phyloP scores from a whole-genome alignment of 2,113 vertebrate genomes.

The Blennius ocellaris region DNA sequence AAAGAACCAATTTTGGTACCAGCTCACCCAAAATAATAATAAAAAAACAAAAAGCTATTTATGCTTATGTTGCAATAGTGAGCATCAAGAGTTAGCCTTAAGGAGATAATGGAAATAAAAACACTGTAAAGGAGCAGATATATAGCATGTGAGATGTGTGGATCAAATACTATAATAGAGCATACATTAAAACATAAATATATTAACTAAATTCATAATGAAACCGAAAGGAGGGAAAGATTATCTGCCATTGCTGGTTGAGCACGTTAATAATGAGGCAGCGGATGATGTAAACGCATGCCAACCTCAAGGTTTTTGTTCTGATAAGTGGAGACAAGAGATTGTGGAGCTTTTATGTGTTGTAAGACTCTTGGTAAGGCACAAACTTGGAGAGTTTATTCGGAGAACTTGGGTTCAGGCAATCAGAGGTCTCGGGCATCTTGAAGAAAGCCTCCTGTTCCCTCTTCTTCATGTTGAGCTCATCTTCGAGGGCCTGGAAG shows the following conservation, averaged over 20 bases:
- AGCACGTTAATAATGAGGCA: constrained; percentile 36
- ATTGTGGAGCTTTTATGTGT: constrained; percentile 56
- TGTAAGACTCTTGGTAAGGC: constrained; percentile 84
- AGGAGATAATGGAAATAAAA: constrained; percentile 26
- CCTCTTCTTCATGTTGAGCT: constrained; percentile 88
- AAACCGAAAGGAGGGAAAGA: constrained; percentile 16
- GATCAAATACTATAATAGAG: background rate
- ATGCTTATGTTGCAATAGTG: background rate
- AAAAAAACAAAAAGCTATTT: too few relatives aligned
- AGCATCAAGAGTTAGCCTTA: background rate
- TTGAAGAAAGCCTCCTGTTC: constrained; percentile 96
- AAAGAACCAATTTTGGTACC: constrained; percentile 17
- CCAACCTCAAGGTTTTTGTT: background rate
- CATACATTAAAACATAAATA: constrained; percentile 63
- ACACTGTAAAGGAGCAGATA: constrained; percentile 24
- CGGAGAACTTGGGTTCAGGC: constrained; percentile 81
- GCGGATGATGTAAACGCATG: constrained; percentile 6
- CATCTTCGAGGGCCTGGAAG: constrained; percentile 91
- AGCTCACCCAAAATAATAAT: constrained; percentile 5
- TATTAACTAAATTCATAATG: constrained; percentile 48
- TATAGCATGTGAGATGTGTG: background rate
- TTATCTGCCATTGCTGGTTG: constrained; percentile 15
- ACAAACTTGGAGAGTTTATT: constrained; percentile 90
- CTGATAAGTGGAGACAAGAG: background rate
- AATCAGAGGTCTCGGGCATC: constrained; percentile 80